Base-by-base conservation (phyloP, 2,113 vertebrate genomes). In the Phocoena sinus region DNA sequence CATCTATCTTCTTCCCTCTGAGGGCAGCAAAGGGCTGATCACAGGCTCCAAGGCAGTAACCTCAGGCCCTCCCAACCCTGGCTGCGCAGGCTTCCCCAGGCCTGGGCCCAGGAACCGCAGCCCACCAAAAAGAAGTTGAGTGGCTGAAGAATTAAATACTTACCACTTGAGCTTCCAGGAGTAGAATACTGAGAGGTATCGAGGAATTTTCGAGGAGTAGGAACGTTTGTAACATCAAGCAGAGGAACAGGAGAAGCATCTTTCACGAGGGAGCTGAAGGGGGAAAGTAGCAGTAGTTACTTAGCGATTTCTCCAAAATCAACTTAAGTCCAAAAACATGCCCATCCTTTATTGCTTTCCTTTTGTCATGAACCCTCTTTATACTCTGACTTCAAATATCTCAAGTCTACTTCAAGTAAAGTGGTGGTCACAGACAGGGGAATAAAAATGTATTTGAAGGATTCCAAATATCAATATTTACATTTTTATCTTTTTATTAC, bases 141-240 rank as follows among this genome's bases (percentile, higher is more conserved):
- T 47, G 85, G 68, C 60, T 96, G 1, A 67, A 97, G 68, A 96
- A 76, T 44, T 1, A 70, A 91, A 96, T 81, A 97, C 98, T 98
- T 98, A 99, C 99, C 98, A 97, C 98, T 99, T 63, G 98, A 97
- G 95, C 97, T 98, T 93, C 99, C 99, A 23, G 99, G 99, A 95
- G 99, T 99, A 79, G 98, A 98, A 97, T 99, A 99, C 96, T 99
- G 99, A 56, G 99, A 98, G 1, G 99, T 96, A 86, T 99, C 99
- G 2, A 99, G 97, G 95, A 99, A 99, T 96, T 99, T 99, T 44
- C 99, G 99, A 85, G 99, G 99, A 2, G 99, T 99, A 28, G 99
- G 99, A 95, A 99, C 97, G 94, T 99, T 99, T 73, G 99, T 98
- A n/a, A 99, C 99, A 36, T 99, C 99, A 97, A 99, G 98, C 89